phyloP scores from a whole-genome alignment of 2,888 invertebrate genomes.

The Pantelozetes paolii region DNA sequence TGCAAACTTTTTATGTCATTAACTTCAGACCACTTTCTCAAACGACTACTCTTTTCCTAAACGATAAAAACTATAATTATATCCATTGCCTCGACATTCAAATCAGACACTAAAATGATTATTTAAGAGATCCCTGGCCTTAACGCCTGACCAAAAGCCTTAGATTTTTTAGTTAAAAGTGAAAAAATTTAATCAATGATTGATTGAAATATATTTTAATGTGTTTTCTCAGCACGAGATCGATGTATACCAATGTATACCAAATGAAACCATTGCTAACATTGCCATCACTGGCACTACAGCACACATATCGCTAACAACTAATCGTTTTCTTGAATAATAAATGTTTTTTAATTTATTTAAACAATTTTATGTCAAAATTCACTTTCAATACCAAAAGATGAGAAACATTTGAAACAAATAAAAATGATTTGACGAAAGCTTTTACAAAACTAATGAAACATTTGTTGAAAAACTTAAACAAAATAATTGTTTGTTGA shows the following conservation, averaged over 20 bases:
- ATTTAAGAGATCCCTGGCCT: background rate
- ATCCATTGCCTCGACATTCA: slow-evolving; percentile 21
- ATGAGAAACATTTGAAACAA: too few species aligned
- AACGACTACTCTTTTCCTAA: slow-evolving; percentile 29
- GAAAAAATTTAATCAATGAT: slow-evolving; percentile 20
- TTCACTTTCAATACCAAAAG: background rate
- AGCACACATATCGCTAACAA: slow-evolving; percentile 5
- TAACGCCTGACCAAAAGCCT: slow-evolving; percentile 6
- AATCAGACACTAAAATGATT: background rate
- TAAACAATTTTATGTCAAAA: too few species aligned
- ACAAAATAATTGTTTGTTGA: background rate
- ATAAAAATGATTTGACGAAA: too few species aligned
- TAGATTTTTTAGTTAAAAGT: slow-evolving; percentile 22
- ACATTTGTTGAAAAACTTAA: background rate
- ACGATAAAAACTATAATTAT: slow-evolving; percentile 23
- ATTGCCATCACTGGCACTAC: background rate
- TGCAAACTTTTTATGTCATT: slow-evolving; percentile 13
- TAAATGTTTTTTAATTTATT: background rate
- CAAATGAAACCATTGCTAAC: background rate
- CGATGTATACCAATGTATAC: background rate
- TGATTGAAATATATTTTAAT: slow-evolving; percentile 26
- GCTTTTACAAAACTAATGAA: too few species aligned
- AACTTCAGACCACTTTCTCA: slow-evolving; percentile 31
- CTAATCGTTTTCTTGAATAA: background rate
- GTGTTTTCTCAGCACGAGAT: slow-evolving; percentile 20